A percentile compares a stretch with the other conserved stretches of the same genome.
phyloP scores from a whole-genome alignment of 2,888 invertebrate genomes.

The Ligdia adustata region DNA sequence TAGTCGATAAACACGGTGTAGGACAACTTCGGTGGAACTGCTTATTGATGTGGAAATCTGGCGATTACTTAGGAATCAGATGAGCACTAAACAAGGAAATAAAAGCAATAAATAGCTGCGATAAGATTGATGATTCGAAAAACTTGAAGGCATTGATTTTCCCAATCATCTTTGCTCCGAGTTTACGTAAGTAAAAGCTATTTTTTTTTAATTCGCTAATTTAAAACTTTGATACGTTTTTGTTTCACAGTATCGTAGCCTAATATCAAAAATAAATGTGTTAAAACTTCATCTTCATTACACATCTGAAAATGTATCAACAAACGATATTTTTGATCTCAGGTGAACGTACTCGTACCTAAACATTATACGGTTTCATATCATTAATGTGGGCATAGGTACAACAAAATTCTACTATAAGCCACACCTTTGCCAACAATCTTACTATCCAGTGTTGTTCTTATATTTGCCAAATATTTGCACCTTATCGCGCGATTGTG shows the following conservation, averaged over 20 bases:
- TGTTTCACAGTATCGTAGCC: no score
- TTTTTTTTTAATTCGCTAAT: no score
- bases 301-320: background rate
- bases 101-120: background rate
- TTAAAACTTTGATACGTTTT: no score
- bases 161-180: no score
- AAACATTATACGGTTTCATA: constrained; percentile 23
- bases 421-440: constrained; percentile 67
- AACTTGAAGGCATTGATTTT: no score
- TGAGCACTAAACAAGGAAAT: background rate
- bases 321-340: constrained; percentile 23
- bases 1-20: constrained; percentile 29
- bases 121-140: no score
- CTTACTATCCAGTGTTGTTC: constrained; percentile 71
- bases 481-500: constrained; percentile 66
- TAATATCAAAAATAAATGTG: no score
- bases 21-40: constrained; percentile 5
- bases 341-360: constrained; percentile 27
- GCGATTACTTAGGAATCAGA: background rate
- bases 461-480: constrained; percentile 75
- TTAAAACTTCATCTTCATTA: background rate
- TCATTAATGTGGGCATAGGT: constrained; percentile 22
- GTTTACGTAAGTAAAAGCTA: no score
- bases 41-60: background rate
- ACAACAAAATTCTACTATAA: constrained; percentile 49